Base-by-base conservation (phyloP, 2,888 invertebrate genomes). In the Epinotia nisella region DNA sequence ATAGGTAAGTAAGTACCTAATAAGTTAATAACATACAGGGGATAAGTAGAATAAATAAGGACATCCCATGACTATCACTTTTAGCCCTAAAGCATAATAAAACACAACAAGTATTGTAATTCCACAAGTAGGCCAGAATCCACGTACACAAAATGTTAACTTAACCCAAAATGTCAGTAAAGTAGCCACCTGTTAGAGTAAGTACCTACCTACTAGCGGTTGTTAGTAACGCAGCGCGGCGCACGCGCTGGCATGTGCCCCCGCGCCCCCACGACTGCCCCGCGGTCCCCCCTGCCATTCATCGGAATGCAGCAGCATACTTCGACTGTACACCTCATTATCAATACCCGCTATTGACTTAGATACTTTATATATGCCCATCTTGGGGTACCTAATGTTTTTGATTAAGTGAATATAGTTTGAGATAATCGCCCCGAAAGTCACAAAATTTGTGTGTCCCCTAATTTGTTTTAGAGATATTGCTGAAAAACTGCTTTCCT, bases 271-370 rank as follows among this genome's bases (percentile, higher is more conserved):
- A 74, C 67, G 77, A 78, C 76, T 66, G 55, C 74, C 75, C 83
- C 81, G 81, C 80, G 85, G 61, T 49, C 61, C 61, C 62, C 62
- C 11, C 49, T 62, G 86, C 87, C 87, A 89, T 90, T 90, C 88
- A 90, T 89, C 81, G 90, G 90, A 91, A 91, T 91, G 91, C 87
- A 87, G 86, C 84, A 84, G 81, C 86, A 86, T 87, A 88, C 88
- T 88, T 84, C 78, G 78, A 35, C 60, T 62, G 83, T 86, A 87
- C 87, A 86, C 85, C 86, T 88, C 86, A 87, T 89, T 89, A 87
- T 85, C 85, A 86, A 86, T 85, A 84, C 79, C 82, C 79, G 82
- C 83, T 82, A 83, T 86, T 85, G 78, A 65, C 73, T 76, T 76
- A 66, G 66, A 66, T 66, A 76, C 62, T 61, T 71, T 67, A 64